phyloP scores from a whole-genome alignment of 30 jellyfish, hydroid and myxozoan genomes.

The Pseudorhiza aurosa region DNA sequence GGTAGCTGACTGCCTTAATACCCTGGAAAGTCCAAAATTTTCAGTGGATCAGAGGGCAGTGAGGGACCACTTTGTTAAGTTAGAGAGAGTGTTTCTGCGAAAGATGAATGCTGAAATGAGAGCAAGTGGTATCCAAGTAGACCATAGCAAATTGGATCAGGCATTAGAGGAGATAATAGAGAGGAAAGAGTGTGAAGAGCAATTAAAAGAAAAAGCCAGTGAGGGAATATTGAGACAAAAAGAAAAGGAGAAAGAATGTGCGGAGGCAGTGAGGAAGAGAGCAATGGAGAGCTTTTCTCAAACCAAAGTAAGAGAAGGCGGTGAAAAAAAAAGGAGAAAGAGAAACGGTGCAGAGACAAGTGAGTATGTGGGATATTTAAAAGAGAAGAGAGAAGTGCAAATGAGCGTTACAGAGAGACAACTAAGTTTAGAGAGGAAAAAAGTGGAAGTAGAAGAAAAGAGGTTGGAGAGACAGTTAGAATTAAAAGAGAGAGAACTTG shows the following conservation, averaged over 20 bases:
- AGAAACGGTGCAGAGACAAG: constrained; percentile 9
- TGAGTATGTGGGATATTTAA: constrained; percentile 2
- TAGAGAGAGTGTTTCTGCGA: not conserved
- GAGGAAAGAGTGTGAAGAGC: constrained; percentile 14
- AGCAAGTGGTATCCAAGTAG: constrained; percentile 16
- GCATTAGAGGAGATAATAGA: constrained; percentile 23
- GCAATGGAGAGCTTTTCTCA: not conserved
- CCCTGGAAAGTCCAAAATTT: constrained; percentile 19
- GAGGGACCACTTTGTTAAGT: constrained; percentile 3
- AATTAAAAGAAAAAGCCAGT: not conserved
- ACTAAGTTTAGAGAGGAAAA: not conserved
- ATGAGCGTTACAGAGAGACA: constrained; percentile 1
- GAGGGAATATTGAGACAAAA: not conserved
- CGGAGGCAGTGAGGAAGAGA: constrained; percentile 1
- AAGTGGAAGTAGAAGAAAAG: constrained; percentile 4
- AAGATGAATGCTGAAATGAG: constrained; percentile 1
- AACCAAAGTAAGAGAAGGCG: not conserved
- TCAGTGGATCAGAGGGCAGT: constrained; percentile 24
- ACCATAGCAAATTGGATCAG: constrained; percentile 8
- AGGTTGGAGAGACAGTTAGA: not conserved
- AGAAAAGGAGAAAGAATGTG: not conserved
- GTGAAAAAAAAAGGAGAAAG: too few species aligned
- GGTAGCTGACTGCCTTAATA: constrained; percentile 6
- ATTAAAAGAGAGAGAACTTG: constrained; percentile 1
- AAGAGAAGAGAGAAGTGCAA: constrained; percentile 1